These are phyloP conservation scores for Chionis minor DNA, from an alignment of 2,113 vertebrate genomes.

Conservation along the genomic window DNA sequence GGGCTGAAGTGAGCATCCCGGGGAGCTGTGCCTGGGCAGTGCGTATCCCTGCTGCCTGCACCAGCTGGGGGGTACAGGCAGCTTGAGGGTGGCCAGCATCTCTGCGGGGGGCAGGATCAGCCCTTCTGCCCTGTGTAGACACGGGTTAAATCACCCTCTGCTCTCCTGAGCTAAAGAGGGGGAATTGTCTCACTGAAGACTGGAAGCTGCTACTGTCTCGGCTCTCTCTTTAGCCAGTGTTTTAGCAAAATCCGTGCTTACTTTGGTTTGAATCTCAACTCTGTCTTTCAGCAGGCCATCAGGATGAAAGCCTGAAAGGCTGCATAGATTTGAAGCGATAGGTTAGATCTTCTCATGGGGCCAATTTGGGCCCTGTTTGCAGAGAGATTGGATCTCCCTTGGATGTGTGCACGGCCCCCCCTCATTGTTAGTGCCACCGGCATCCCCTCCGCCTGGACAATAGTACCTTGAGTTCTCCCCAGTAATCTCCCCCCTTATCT, in stretches of 20 bases:
- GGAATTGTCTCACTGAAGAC: rapidly evolving
- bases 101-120: rapidly evolving
- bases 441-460: conserved; percentile 11
- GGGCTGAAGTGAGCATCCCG: neutral
- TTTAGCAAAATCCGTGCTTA: neutral
- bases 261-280: neutral
- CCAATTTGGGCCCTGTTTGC: conserved; percentile 7
- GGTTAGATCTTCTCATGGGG: neutral
- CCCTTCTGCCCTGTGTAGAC: rapidly evolving
- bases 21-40: neutral
- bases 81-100: neutral
- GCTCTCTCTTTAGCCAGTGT: neutral
- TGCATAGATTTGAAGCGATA: neutral
- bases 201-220: neutral
- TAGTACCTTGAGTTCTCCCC: neutral
- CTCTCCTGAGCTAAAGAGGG: neutral
- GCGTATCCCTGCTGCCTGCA: neutral
- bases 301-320: neutral
- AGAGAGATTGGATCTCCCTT: conserved; percentile 29
- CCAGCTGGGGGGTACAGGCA: neutral
- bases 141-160: neutral
- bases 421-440: conserved; percentile 31
- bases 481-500: conserved; percentile 56
- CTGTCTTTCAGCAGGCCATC: neutral
- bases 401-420: neutral